A percentile compares a stretch with the other conserved stretches of the same genome.
phyloP scores from a whole-genome alignment of 2,113 vertebrate genomes.

The Pedionomus torquatus region DNA sequence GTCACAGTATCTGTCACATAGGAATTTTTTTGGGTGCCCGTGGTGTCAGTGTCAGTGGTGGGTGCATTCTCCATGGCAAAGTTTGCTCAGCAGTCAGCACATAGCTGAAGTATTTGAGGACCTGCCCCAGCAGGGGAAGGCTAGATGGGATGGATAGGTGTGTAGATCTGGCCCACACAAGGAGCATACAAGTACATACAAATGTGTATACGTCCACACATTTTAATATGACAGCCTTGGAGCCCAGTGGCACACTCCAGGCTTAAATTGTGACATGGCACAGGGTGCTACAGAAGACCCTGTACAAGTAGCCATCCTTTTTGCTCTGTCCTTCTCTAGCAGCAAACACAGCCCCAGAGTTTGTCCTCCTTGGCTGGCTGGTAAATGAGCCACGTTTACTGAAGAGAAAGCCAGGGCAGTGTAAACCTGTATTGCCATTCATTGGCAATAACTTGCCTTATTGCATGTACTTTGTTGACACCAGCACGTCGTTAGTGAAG shows the following conservation, averaged over 20 bases:
- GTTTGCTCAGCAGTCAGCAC: neutral
- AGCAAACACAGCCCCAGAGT: neutral
- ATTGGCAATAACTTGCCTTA: neutral
- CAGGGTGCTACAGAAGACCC: too few relatives aligned
- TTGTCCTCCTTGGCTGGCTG: neutral
- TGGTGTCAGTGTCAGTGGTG: neutral
- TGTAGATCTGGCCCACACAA: neutral
- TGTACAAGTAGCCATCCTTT: neutral
- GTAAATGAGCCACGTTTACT: neutral
- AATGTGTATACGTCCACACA: too few relatives aligned
- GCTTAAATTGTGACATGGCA: too few relatives aligned
- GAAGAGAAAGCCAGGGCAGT: neutral
- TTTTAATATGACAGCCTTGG: too few relatives aligned
- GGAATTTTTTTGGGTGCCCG: neutral
- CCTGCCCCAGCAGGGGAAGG: neutral
- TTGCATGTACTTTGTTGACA: neutral
- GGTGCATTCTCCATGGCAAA: neutral
- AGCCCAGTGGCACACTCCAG: too few relatives aligned
- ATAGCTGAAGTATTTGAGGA: neutral
- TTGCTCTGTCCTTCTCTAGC: neutral
- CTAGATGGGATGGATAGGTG: neutral
- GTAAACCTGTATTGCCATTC: neutral
- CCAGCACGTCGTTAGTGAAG: neutral
- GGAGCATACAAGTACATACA: too few relatives aligned
- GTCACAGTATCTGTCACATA: rapidly evolving